Percentiles rank a stretch among this genome's conserved stretches.
phyloP scores from a whole-genome alignment of 2,888 invertebrate species.

The Palloptera scutellata region DNA sequence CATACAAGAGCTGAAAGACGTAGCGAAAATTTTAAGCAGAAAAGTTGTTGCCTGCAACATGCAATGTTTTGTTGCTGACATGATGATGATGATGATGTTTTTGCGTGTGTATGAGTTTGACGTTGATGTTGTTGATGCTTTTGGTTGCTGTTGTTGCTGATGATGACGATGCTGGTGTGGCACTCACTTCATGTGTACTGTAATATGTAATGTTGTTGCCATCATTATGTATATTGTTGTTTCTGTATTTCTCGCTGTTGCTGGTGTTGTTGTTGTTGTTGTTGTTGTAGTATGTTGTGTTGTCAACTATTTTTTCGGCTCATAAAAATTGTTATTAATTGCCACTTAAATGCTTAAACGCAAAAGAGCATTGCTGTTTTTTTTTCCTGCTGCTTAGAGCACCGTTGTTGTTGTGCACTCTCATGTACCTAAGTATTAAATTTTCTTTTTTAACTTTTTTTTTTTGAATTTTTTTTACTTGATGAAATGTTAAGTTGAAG shows the following conservation, averaged over 20 bases:
- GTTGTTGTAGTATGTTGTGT: conserved; percentile 49
- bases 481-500: conserved; percentile 2
- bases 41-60: conserved; percentile 35
- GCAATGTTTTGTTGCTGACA: conserved; percentile 33
- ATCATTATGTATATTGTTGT: neutral
- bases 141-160: no score
- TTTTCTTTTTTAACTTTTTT: conserved; percentile 5
- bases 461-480: neutral
- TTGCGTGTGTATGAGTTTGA: neutral
- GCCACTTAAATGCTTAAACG: conserved; percentile 64
- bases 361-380: conserved; percentile 48
- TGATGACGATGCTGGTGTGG: no score
- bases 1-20: conserved; percentile 27
- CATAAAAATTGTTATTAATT: conserved; percentile 65
- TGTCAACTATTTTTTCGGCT: conserved; percentile 65
- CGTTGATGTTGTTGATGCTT: neutral
- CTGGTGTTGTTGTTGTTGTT: conserved; percentile 18
- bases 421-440: conserved; percentile 6
- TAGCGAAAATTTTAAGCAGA: conserved; percentile 22
- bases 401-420: conserved; percentile 24
- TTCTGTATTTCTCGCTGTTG: conserved; percentile 14
- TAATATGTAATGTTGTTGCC: no score
- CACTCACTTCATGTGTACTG: neutral
- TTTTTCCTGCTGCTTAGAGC: conserved; percentile 19
- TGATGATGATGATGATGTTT: conserved; percentile 13